Conservation (phyloP, 2,113 vertebrate genomes). For the Hypomesus transpacificus region DNA sequence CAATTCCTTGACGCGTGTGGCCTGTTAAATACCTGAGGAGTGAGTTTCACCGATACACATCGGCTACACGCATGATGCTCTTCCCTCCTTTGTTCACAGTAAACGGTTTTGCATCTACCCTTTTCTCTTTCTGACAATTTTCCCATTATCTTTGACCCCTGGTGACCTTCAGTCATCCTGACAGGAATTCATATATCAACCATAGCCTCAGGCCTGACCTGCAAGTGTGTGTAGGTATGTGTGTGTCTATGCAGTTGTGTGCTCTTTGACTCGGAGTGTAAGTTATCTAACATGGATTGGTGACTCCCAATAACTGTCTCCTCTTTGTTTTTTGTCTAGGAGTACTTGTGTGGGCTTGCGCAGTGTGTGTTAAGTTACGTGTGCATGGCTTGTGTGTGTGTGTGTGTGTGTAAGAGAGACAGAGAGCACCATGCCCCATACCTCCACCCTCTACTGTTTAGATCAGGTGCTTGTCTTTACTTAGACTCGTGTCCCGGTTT, state of each 20-base stretch:
- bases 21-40: too few relatives aligned
- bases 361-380: not conserved
- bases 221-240: not conserved
- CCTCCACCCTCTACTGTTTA: conserved; percentile 13
- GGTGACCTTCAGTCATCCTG: conserved; percentile 1
- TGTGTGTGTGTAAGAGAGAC: conserved; percentile 8
- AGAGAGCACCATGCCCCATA: not conserved
- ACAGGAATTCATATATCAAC: not conserved
- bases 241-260: conserved; percentile 3
- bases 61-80: too few relatives aligned
- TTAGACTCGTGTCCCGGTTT: conserved; percentile 38
- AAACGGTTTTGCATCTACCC: too few relatives aligned
- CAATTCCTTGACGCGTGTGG: too few relatives aligned
- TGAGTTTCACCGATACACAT: too few relatives aligned
- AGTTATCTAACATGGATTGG: conserved; percentile 31
- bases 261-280: conserved; percentile 19
- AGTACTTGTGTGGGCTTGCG: conserved; percentile 11
- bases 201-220: conserved; percentile 1
- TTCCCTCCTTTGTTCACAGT: too few relatives aligned
- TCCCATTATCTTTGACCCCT: not conserved
- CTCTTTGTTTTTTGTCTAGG: not conserved
- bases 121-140: not conserved
- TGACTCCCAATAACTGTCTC: conserved; percentile 29
- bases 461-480: conserved; percentile 63
- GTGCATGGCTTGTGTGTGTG: conserved; percentile 1